Base-by-base conservation (phyloP, 2,113 vertebrate genomes). In the Dasypus novemcinctus region DNA sequence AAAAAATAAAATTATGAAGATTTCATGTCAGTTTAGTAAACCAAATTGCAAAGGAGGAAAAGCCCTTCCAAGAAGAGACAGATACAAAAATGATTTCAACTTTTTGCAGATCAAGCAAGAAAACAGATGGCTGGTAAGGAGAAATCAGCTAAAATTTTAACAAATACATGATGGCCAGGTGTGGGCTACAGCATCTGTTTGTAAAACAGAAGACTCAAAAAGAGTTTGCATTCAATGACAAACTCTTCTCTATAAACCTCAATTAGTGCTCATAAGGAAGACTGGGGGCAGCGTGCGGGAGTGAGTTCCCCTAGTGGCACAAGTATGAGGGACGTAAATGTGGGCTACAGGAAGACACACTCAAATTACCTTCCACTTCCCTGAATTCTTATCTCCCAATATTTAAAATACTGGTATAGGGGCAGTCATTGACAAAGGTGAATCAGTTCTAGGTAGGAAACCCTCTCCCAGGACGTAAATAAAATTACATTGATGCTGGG, bases 1-100 rank as follows among this genome's bases (percentile, higher is more conserved):
- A 80, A n/a, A 83, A 75, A 81, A 84, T 33, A 87, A 94, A 95
- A 92, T 59, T 82, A 87, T 80, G 23, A 46, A 83, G 21, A 36
- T 41, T 69, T 91, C 36, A 59, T 64, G 27, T 71, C 54, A 89
- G 43, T 74, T 57, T 75, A 23, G 12, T 74, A 72, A 91, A 68
- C 27, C 25, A 54, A 52, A 61, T 82, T 87, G 12, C 17, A 69
- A 87, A 91, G 33, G 36, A 91, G 33, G 20, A 41, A 31, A 96
- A 71, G 36, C 49, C 1, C 29, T 49, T 49, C 46, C 46, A 49
- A 49, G 46, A 49, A 49, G 46, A 49, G 46, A 49, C 46, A 49
- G 7, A 29, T 31, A 82, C 61, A 54, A 12, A 1, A 20, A 20
- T 25, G 10, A 7, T 78, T 76, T 91, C 17, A 36, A 38, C 38